Base-by-base conservation (phyloP, 1,140 invertebrate species). In the Carposina sasakii region DNA sequence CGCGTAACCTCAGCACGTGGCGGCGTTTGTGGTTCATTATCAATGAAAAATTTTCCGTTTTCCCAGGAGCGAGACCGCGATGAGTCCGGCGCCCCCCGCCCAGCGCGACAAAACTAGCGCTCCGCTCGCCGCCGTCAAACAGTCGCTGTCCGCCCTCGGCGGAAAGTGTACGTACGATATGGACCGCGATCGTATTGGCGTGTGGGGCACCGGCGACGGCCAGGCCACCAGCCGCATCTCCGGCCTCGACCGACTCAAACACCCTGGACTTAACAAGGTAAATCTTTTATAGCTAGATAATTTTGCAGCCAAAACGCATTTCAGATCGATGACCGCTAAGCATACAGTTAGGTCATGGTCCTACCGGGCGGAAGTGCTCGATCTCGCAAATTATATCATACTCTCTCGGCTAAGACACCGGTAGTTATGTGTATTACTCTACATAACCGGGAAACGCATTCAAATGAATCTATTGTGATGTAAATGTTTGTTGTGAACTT, bases 211-310 rank as follows among this genome's bases (percentile, higher is more conserved):
- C 51, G 87, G 88, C 22, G 88, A 90, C 60, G 76, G 67, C 57
- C 45, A 77, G 81, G 74, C 64, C 46, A 55, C 58, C 62, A 74
- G 75, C 69, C 82, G 78, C 2, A 56, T 89, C 15, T 87, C 90
- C 26, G 92, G 92, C 40, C 89, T 94, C 50, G 92, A 94, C 71
- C 90, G 92, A 63, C 79, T 94, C 16, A 87, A 90, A 54, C 90
- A 94, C 73, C 92, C 93, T 0, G 87, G 90, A 41, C 83, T 94
- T 3, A 94, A 94, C 76, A 94, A 94, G 91, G 93, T 92, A 78
- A 64, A 62, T 54, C 24, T 42, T 12, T 24, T 30, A 37, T 45
- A 31, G 23, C 9, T 46, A 42, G 40, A 15, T 33, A 2, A 36
- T 16, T 3, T 36, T 19, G 2, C 22, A 42, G n/a, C n/a, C n/a